Evolutionary conservation across 2,888 invertebrate species (phyloP).

Genomic region (Microplitis deprimator): DNA sequence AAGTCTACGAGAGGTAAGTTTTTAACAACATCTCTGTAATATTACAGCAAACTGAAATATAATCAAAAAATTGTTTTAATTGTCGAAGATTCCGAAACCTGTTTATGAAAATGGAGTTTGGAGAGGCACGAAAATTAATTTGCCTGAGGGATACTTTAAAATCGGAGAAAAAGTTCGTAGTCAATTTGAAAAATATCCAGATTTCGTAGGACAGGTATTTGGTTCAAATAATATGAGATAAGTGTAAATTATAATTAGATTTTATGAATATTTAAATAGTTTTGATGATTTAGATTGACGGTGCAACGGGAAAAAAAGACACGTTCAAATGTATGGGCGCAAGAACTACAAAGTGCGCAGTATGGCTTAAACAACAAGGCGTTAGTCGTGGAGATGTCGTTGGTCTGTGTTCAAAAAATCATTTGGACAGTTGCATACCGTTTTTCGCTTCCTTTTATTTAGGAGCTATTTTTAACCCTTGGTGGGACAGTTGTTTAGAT

Average conservation of each 20-base stretch:
- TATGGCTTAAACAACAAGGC: slow-evolving; percentile 50
- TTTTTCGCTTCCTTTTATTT: slow-evolving; percentile 48
- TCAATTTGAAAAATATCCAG: neutral
- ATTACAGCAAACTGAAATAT: no score
- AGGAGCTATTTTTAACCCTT: slow-evolving; percentile 49
- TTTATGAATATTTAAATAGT: no score
- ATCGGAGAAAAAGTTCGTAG: neutral
- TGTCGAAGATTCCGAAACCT: neutral
- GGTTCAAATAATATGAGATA: neutral
- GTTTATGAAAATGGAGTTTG: slow-evolving; percentile 45
- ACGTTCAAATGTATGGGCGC: slow-evolving; percentile 45
- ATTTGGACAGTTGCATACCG: slow-evolving; percentile 48
- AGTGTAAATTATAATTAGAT: no score
- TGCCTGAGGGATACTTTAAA: neutral
- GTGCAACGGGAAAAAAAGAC: slow-evolving; percentile 44
- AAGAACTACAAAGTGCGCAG: slow-evolving; percentile 49
- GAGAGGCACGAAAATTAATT: neutral
- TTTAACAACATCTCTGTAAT: no score
- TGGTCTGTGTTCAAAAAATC: slow-evolving; percentile 49
- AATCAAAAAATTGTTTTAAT: no score
- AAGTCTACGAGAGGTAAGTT: no score
- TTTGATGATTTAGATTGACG: slow-evolving; percentile 41
- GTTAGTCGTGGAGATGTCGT: slow-evolving; percentile 47
- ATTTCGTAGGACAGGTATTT: neutral
- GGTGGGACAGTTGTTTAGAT: slow-evolving; percentile 47